Evolutionary conservation across 2,888 invertebrate genomes (phyloP).

Genomic region (Tridacna gigas): DNA sequence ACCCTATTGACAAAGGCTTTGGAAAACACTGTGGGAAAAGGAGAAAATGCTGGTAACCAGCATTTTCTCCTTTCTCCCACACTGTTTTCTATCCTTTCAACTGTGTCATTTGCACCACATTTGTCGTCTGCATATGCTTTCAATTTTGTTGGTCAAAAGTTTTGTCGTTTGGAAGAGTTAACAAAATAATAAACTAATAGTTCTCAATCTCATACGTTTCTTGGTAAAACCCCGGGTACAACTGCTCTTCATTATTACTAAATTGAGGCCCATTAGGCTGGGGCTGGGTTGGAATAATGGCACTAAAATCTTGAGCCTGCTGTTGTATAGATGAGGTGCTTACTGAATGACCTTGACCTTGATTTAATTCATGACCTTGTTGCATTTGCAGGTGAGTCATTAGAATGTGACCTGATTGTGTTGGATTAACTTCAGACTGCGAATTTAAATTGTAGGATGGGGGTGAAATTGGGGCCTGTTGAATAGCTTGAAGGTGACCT

Average conservation of each 20-base stretch:
- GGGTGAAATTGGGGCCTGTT: background rate
- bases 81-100: background rate
- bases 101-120: background rate
- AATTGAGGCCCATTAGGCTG: background rate
- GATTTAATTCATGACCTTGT: background rate
- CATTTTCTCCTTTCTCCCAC: background rate
- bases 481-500: background rate
- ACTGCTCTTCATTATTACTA: constrained; percentile 5
- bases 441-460: background rate
- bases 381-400: background rate
- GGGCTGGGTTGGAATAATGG: background rate
- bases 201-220: constrained; percentile 16
- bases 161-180: background rate
- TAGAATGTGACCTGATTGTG: too few relatives aligned
- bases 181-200: background rate
- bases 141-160: background rate
- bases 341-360: constrained; percentile 4
- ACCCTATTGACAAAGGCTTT: too few relatives aligned
- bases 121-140: background rate
- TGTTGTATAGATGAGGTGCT: background rate
- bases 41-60: background rate
- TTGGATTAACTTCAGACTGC: background rate
- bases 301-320: constrained; percentile 1
- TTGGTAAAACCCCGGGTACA: constrained; percentile 29
- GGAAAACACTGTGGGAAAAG: background rate